These are phyloP conservation scores for Brenthis hecate DNA, from an alignment of 2,888 invertebrate genomes.

Conservation along the genomic window DNA sequence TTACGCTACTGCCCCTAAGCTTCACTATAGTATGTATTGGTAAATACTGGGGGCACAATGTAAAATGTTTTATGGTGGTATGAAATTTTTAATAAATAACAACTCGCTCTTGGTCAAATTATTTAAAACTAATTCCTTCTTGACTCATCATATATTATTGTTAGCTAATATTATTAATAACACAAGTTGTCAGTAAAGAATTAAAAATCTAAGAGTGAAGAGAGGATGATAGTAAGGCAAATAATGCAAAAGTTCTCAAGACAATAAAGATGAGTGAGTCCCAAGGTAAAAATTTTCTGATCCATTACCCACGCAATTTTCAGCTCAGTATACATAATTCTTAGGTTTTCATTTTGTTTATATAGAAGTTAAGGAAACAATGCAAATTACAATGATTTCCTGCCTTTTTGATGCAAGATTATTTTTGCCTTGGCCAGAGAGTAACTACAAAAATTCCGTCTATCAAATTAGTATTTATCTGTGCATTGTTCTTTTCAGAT, in stretches of 20 bases:
- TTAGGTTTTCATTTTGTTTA: slow-evolving; percentile 18
- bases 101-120: no score
- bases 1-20: no score
- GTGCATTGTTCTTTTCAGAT: slow-evolving; percentile 45
- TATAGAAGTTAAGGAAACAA: slow-evolving; percentile 39
- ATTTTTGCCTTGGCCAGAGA: slow-evolving; percentile 45
- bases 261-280: slow-evolving; percentile 26
- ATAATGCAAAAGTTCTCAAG: slow-evolving; percentile 18
- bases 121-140: no score
- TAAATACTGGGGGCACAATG: no score
- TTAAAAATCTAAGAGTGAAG: slow-evolving; percentile 8
- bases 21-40: no score
- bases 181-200: no score
- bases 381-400: slow-evolving; percentile 43
- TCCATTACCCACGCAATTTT: slow-evolving; percentile 13
- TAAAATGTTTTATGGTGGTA: no score
- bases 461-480: slow-evolving; percentile 44
- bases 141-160: no score
- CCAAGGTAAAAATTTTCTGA: slow-evolving; percentile 4
- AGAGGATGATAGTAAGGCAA: neutral
- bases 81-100: no score
- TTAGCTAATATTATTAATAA: no score
- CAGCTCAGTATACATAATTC: neutral
- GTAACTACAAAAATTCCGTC: slow-evolving; percentile 44
- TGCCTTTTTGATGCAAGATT: slow-evolving; percentile 44